Evolutionary conservation across 2,797 vertebrate species (phyloP).

Genomic region (Tragopan temminckii): DNA sequence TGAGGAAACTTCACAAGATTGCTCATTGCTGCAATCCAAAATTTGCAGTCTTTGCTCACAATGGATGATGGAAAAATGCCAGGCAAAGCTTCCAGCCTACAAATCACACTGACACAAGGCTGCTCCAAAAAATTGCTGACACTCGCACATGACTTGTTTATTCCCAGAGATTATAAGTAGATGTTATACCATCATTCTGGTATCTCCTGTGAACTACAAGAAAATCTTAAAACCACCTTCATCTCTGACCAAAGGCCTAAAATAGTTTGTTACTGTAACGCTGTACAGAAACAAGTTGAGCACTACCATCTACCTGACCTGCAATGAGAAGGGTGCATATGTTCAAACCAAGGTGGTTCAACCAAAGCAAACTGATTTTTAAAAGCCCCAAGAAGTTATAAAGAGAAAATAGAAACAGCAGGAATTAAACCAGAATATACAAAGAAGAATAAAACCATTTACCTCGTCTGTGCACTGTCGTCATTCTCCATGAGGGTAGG

Average conservation of each 20-base stretch:
- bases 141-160: background rate
- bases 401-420: background rate
- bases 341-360: background rate
- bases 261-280: background rate
- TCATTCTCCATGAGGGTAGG: constrained; percentile 98
- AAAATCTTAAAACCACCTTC: background rate
- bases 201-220: background rate
- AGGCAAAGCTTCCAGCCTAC: constrained; percentile 27
- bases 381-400: background rate
- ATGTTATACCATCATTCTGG: background rate
- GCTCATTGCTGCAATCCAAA: background rate
- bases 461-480: constrained; percentile 94
- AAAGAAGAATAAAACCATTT: background rate
- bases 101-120: background rate
- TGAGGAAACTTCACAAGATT: background rate
- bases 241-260: background rate
- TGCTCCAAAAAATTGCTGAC: background rate
- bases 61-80: background rate
- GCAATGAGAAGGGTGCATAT: background rate
- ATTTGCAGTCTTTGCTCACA: background rate
- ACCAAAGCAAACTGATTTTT: background rate
- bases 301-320: background rate
- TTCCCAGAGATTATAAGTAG: background rate
- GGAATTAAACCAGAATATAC: background rate
- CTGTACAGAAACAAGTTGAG: background rate